Evolutionary conservation across 2,888 invertebrate species (phyloP), one percentile per base, ranked within the genome.

Genomic region (Eupithecia centaureata): DNA sequence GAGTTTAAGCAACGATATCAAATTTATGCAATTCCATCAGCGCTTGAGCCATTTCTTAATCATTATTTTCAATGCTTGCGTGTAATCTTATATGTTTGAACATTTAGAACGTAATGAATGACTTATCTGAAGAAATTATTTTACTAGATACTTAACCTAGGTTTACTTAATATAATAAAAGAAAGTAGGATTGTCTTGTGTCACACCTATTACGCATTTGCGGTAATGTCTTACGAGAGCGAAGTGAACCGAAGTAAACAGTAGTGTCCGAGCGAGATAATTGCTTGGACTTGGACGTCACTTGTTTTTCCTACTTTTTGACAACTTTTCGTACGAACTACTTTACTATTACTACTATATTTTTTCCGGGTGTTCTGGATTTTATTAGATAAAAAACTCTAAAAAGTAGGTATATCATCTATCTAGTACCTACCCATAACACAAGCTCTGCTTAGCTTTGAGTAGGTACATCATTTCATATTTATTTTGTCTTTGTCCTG

Each of bases 191-290:
- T 86, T 84, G 85, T 86, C 81, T 90, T 89, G 86, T 88, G 87
- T 83, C 87, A 87, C 82, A 84, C 77, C 80, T 79, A 89, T 91
- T 90, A 90, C 86, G 86, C 83, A 84, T 89, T 88, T 86, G 86
- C 83, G 81, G 87, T 86, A 87, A 90, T 87, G 85, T 86, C 84
- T 87, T 86, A 87, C 82, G 86, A 88, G 87, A 88, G 86, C 85
- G 84, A 73, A 85, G 83, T 83, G 76, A 86, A 85, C 79, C 74
- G n/a, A n/a, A n/a, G n/a, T n/a, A n/a, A n/a, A n/a, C n/a, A n/a
- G n/a, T 63, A 82, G 79, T 80, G 67, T 78, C 81, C 76, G 76
- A 84, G 82, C 76, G 76, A 84, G 82, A 80, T 84, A 84, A 86
- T 51, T 66, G 63, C 65, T 65, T 66, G 63, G 63, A 58, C 38